Evolutionary conservation across 2,797 vertebrate genomes (phyloP), one percentile per base, ranked within the genome.

Genomic region (Clarias laeviceps): DNA sequence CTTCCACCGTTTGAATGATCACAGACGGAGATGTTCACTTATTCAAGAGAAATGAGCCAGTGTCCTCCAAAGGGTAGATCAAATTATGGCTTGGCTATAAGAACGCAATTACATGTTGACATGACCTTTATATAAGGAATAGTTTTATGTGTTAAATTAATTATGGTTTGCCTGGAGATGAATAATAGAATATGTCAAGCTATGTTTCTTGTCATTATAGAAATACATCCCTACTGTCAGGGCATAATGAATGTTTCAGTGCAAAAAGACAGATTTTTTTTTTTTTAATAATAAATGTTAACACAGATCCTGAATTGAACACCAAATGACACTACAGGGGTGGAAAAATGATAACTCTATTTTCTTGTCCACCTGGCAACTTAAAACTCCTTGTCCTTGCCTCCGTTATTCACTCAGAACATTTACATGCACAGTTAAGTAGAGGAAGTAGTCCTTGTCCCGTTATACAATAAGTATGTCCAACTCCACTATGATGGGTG

Each of bases 21-120:
- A 69, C 74, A 57, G 80, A 86, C 74, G 82, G 37, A 76, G 74
- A 32, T 74, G 80, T 79, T 82, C 81, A 69, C 64, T 1, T 22
- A 59, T 12, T 57, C 74, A 77, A 14, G 74, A 29, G 54, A 57
- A 77, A 59, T 77, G 54, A 77, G 74, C 54, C 32, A 18, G 17
- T 56, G 50, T 29, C 1, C 4, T 77, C 29, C 17, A 34, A 59
- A 54, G 18, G 4, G 9, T 59, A 29, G 72, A 76, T 56, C n/a
- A 76, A 77, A 57, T 59, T 77, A 20, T 22, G 73, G 2, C 73
- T 57, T 34, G 32, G 73, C 54, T 76, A 29, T 76, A 14, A 57
- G 54, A 56, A 74, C 17, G 5, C 70, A 73, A 54, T 73, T 15
- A 73, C 40, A 29, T 76, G 56, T 76, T 76, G 29, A 32, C 50